phyloP scores from a whole-genome alignment of 2,113 vertebrate genomes.

The Orientallactaga bullata region DNA sequence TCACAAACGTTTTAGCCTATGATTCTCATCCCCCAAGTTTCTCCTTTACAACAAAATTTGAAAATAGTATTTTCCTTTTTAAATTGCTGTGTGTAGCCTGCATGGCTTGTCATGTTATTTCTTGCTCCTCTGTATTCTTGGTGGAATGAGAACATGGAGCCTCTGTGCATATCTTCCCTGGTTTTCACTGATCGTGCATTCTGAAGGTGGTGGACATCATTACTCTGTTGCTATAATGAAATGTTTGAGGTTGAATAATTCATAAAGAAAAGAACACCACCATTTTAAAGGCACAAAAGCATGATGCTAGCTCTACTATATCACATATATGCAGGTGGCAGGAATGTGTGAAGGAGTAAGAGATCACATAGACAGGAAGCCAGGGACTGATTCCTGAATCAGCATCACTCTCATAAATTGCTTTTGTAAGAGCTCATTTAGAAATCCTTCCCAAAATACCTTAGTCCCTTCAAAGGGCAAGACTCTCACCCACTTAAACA shows the following conservation, averaged over 20 bases:
- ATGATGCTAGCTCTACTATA: not conserved
- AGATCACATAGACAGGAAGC: not conserved
- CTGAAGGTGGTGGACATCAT: not conserved
- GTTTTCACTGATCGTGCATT: not conserved
- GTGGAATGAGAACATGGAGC: not conserved
- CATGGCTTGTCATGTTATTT: not conserved
- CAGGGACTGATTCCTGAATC: not conserved
- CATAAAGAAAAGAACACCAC: not conserved
- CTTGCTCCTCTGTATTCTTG: not conserved
- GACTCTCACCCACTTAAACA: not conserved
- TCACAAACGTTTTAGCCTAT: not conserved
- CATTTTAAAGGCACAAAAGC: not conserved
- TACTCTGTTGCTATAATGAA: not conserved
- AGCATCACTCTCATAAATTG: not conserved
- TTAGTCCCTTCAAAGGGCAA: not conserved
- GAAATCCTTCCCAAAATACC: not conserved
- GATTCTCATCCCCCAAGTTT: not conserved
- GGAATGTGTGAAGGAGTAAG: not conserved
- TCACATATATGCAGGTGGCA: not conserved
- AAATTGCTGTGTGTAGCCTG: not conserved
- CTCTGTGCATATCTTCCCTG: not conserved
- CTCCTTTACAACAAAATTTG: not conserved
- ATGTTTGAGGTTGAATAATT: not conserved
- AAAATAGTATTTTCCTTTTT: constrained; percentile 1
- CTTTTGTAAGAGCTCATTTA: not conserved